Evolutionary conservation across 2,113 vertebrate species (phyloP).

Genomic region (Petromus typicus): DNA sequence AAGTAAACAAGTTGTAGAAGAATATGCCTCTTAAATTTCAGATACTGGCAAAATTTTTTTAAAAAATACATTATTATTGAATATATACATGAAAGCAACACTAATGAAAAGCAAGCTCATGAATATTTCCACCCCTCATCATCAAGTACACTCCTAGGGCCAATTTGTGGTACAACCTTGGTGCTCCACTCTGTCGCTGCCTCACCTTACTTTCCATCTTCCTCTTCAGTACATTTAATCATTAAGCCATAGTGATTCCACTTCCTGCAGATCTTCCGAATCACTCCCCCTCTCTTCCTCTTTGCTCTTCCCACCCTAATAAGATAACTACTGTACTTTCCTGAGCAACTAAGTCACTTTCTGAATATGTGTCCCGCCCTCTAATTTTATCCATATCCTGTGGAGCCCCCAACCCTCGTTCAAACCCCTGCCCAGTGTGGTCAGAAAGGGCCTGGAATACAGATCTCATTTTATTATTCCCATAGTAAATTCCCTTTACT

Average conservation of each 20-base stretch:
- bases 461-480: neutral
- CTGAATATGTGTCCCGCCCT: neutral
- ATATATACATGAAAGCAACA: neutral
- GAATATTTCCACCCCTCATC: neutral
- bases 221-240: neutral
- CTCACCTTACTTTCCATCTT: neutral
- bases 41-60: neutral
- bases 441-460: neutral
- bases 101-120: neutral
- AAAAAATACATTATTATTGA: neutral
- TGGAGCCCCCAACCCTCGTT: neutral
- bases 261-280: neutral
- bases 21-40: neutral
- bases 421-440: neutral
- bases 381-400: neutral
- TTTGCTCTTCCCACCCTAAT: neutral
- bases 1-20: neutral
- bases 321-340: neutral
- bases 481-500: neutral
- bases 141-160: conserved; percentile 32
- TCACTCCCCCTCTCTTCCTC: neutral
- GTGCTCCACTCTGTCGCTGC: neutral
- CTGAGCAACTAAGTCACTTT: neutral
- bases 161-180: neutral
- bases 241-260: neutral